Percentiles rank a stretch among this genome's conserved stretches.
These are phyloP conservation scores for Myotis planiceps DNA, from an alignment of 2,797 vertebrate species.

Conservation along the genomic window DNA sequence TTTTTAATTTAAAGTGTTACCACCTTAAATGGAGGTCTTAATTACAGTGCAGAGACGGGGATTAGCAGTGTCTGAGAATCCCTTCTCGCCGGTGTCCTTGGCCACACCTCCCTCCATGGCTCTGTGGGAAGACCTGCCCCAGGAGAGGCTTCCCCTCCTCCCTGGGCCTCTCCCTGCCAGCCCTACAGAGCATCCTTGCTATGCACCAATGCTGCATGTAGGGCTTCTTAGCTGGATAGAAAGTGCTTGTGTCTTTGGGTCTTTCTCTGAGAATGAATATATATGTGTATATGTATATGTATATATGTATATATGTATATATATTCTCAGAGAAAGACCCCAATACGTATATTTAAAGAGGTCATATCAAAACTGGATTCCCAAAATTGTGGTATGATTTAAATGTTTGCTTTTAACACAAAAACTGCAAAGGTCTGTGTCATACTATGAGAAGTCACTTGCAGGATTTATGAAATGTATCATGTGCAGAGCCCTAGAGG, in stretches of 20 bases:
- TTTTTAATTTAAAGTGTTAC: slow-evolving; percentile 64
- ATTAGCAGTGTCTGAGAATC: neutral
- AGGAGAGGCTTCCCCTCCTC: neutral
- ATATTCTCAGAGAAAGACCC: neutral
- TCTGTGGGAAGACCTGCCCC: neutral
- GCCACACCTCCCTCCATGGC: neutral
- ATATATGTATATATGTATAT: no score
- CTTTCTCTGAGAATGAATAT: neutral
- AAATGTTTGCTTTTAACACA: slow-evolving; percentile 29
- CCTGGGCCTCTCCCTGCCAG: no score
- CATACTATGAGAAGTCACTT: neutral
- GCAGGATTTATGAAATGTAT: neutral
- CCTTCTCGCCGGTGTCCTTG: neutral
- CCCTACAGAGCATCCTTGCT: neutral
- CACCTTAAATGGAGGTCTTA: slow-evolving; percentile 83
- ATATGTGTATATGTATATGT: no score
- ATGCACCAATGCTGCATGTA: neutral
- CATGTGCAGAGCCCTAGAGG: neutral
- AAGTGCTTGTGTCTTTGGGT: neutral
- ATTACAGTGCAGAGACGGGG: slow-evolving; percentile 82
- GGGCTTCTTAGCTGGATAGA: neutral
- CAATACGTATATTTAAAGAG: neutral
- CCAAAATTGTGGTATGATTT: neutral
- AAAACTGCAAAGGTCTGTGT: neutral
- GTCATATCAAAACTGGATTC: neutral